Base-by-base conservation (phyloP, 2,888 invertebrate genomes). In the Conops quadrifasciatus region DNA sequence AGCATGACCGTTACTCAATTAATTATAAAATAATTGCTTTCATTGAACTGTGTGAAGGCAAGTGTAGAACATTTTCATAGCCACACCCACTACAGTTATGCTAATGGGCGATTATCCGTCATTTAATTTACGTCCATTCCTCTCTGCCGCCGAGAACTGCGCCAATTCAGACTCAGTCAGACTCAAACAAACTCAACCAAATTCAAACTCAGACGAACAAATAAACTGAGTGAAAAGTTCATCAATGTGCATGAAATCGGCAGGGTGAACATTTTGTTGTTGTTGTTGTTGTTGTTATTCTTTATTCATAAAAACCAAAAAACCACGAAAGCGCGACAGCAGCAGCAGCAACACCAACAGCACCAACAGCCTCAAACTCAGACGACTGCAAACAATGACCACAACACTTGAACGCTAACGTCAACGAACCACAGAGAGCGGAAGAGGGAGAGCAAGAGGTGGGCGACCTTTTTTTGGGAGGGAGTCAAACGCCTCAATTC, bases 301-400 rank as follows among this genome's bases (percentile, higher is more conserved):
- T 63, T 24, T 66, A 71, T 66, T 71, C 67, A 71, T 71, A 63
- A 66, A 66, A 51, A 66, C 53, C 51, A 56, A 65, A 70, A 65
- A 51, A 63, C 45, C 45, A 26, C 63, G n/a, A 63, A 62, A 36
- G 53, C 49, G 21, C 53, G 19, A 53, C 53, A 53, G 53, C 21
- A 36, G n/a, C 60, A 62, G 19, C 16, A 36, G 36, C 19, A 63
- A 43, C 45, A 45, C 15, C 63, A 63, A 21, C 63, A 43, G 45
- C 45, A 16, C 4, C 47, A 43, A 21, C 63, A 47, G 16, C 21
- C 11, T 47, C 36, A 36, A 24, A n/a, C n/a, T n/a, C n/a, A n/a
- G n/a, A n/a, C 65, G 47, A 51, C 53, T 49, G 49, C 72, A 72
- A 72, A 72, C 64, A 72, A 60, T 62, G 72, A 70, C 72, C 72